Conservation (phyloP, 2,797 vertebrate species). For the Pelobates cultripes region DNA sequence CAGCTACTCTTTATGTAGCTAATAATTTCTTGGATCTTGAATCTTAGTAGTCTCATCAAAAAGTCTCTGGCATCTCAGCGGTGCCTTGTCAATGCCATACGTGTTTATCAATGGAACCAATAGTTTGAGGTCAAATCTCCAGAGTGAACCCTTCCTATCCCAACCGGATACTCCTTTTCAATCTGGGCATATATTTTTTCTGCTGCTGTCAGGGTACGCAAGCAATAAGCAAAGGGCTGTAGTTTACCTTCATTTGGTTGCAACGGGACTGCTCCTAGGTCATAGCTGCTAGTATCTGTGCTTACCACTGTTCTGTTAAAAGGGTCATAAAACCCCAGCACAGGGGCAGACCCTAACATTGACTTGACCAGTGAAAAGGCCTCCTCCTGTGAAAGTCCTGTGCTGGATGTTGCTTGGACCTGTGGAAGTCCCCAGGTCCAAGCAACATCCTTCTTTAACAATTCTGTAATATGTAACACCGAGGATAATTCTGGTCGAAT, state of each 20-base stretch:
- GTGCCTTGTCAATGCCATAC: slow-evolving; percentile 7
- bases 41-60: slow-evolving; percentile 10
- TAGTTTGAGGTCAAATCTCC: neutral
- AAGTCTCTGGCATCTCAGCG: slow-evolving; percentile 4
- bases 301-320: neutral
- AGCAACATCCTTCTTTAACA: neutral
- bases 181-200: neutral
- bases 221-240: neutral
- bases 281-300: neutral
- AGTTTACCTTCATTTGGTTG: slow-evolving; percentile 1
- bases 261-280: neutral
- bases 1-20: neutral
- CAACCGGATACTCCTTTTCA: neutral
- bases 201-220: neutral
- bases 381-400: neutral
- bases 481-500: too few species aligned
- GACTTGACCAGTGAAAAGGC: neutral
- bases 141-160: neutral
- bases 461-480: neutral
- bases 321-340: neutral
- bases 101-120: neutral
- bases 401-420: too few species aligned
- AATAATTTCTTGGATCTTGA: neutral
- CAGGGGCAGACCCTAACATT: neutral
- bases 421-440: slow-evolving; percentile 1